Conservation (phyloP, 2,888 invertebrate species). For the Pasiphila rectangulata region DNA sequence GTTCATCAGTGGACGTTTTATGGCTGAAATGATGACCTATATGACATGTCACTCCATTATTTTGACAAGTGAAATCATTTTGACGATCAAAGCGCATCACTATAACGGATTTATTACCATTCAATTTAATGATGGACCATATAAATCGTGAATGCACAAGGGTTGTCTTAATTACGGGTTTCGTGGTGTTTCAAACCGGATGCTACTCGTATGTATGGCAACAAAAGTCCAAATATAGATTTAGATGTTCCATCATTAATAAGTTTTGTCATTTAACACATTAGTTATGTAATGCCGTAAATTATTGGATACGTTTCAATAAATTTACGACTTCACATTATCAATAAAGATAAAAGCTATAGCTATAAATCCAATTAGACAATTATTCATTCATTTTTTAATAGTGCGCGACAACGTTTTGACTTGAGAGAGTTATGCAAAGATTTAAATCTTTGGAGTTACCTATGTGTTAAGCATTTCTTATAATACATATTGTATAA, state of each 20-base stretch:
- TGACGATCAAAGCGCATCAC: conserved; percentile 36
- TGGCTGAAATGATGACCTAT: no score
- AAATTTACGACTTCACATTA: conserved; percentile 11
- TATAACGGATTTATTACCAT: conserved; percentile 35
- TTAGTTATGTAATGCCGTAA: conserved; percentile 7
- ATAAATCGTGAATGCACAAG: conserved; percentile 26
- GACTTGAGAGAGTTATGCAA: no score
- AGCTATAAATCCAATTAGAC: no score
- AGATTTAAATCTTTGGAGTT: no score
- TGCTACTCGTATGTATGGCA: conserved; percentile 2
- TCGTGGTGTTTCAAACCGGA: conserved; percentile 5
- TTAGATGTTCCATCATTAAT: conserved; percentile 14
- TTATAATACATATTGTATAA: no score
- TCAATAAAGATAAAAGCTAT: no score
- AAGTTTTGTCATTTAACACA: conserved; percentile 10
- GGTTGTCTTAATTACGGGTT: conserved; percentile 26
- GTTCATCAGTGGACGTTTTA: no score
- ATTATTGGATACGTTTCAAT: conserved; percentile 25
- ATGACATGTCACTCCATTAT: conserved; percentile 60
- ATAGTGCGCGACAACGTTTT: no score
- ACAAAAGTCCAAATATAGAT: conserved; percentile 12
- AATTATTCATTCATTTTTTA: no score
- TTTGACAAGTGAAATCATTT: conserved; percentile 59
- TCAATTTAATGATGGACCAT: conserved; percentile 18
- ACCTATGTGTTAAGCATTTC: no score